Conservation (phyloP, 1,140 invertebrate species). For the Hyposmocoma kahamanoa region DNA sequence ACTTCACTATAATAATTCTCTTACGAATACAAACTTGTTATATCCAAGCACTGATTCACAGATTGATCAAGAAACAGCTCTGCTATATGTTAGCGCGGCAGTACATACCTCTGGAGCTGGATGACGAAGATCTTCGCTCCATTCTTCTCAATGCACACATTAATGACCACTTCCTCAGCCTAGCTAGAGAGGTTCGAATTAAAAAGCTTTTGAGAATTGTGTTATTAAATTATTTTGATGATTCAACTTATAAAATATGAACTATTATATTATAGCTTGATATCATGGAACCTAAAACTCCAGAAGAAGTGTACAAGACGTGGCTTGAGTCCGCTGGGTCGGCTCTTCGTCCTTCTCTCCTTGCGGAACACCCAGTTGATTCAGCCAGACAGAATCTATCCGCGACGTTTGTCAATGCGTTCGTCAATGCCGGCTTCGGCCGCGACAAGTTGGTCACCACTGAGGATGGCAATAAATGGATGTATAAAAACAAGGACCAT, state of each 20-base stretch:
- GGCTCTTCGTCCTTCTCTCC: slow-evolving; percentile 85
- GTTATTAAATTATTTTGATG: background rate
- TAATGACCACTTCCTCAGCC: slow-evolving; percentile 96
- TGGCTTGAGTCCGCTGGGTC: slow-evolving; percentile 95
- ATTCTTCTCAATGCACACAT: slow-evolving; percentile 98
- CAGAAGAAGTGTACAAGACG: slow-evolving; percentile 99
- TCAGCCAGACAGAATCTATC: slow-evolving; percentile 97
- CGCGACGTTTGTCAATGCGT: slow-evolving; percentile 99
- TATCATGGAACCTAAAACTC: slow-evolving; percentile 99
- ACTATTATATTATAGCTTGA: slow-evolving; percentile 81
- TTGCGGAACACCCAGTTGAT: slow-evolving; percentile 81
- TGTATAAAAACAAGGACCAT: slow-evolving; percentile 99
- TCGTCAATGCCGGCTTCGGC: slow-evolving; percentile 99
- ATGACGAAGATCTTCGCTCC: slow-evolving; percentile 93
- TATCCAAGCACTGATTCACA: too few relatives aligned
- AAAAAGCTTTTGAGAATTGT: background rate
- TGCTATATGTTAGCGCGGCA: slow-evolving; percentile 98
- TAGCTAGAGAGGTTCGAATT: slow-evolving; percentile 89
- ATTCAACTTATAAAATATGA: background rate
- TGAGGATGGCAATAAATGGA: slow-evolving; percentile 98
- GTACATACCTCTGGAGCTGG: slow-evolving; percentile 85
- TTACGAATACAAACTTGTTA: too few relatives aligned
- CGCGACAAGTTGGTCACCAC: slow-evolving; percentile 96
- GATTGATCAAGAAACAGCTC: slow-evolving; percentile 94
- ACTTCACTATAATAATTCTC: too few relatives aligned